These are phyloP conservation scores for Ctenopoma kingsleyae DNA, from an alignment of 2,797 vertebrate genomes.

Conservation along the genomic window DNA sequence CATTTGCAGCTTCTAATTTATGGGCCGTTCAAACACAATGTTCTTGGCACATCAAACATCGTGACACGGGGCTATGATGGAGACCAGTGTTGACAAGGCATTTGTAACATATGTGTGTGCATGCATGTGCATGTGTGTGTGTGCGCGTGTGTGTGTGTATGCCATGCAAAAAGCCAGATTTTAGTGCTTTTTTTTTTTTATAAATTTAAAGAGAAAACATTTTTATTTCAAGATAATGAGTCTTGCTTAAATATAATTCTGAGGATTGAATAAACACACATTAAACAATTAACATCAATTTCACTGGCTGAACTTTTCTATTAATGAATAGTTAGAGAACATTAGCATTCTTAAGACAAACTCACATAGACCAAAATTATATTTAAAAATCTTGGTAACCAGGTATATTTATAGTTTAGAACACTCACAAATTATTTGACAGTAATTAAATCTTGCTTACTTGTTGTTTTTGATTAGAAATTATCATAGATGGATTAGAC, in stretches of 20 bases:
- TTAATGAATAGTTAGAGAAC: neutral
- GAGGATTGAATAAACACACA: neutral
- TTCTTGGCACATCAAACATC: conserved; percentile 58
- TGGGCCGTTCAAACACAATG: conserved; percentile 68
- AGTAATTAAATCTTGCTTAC: neutral
- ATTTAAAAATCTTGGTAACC: neutral
- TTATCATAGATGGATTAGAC: neutral
- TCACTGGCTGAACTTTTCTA: neutral
- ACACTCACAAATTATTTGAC: neutral
- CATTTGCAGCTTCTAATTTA: conserved; percentile 74
- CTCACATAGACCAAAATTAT: no score
- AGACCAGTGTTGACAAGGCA: conserved; percentile 79
- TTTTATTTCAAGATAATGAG: neutral
- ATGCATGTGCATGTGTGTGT: neutral
- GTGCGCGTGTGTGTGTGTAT: no score
- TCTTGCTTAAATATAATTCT: neutral
- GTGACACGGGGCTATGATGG: conserved; percentile 21
- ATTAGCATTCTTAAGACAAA: neutral
- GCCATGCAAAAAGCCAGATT: conserved; percentile 10
- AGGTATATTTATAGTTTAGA: neutral
- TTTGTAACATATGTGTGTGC: conserved; percentile 50
- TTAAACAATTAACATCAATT: neutral
- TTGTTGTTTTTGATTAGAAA: neutral
- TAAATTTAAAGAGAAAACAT: neutral
- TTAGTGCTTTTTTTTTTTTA: neutral